These are phyloP conservation scores for Galago senegalensis DNA, from an alignment of 2,797 vertebrate genomes.

Conservation along the genomic window DNA sequence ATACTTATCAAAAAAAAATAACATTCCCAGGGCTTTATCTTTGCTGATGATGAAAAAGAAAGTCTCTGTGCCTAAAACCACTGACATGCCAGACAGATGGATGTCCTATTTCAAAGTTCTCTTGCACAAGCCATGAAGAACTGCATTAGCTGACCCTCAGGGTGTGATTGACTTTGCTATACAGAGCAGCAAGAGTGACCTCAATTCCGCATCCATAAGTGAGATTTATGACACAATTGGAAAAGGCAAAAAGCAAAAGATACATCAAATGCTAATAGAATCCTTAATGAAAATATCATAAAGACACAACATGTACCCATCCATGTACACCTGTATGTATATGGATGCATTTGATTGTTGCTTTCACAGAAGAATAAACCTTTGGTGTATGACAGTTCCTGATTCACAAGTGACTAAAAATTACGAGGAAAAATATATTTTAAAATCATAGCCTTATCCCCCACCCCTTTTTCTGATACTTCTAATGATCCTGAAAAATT, in stretches of 20 bases:
- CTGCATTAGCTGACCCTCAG: constrained; percentile 51
- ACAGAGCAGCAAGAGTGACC: constrained; percentile 4
- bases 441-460: constrained; percentile 41
- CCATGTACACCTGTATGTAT: neutral
- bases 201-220: constrained; percentile 50
- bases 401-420: constrained; percentile 64
- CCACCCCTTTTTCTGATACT: neutral
- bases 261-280: neutral
- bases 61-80: constrained; percentile 25
- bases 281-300: neutral
- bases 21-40: neutral
- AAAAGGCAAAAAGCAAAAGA: constrained; percentile 56
- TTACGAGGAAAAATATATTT: constrained; percentile 14
- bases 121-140: constrained; percentile 31
- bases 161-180: constrained; percentile 27
- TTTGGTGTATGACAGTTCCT: neutral
- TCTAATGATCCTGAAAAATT: constrained; percentile 66
- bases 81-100: constrained; percentile 23
- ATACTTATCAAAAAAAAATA: constrained; percentile 53
- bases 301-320: neutral
- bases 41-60: constrained; percentile 54
- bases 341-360: neutral
- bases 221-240: constrained; percentile 46
- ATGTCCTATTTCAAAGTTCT: constrained; percentile 50
- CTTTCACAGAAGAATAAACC: constrained; percentile 18